Evolutionary conservation across 2,113 vertebrate species (phyloP).

Genomic region (Amazona vittata): DNA sequence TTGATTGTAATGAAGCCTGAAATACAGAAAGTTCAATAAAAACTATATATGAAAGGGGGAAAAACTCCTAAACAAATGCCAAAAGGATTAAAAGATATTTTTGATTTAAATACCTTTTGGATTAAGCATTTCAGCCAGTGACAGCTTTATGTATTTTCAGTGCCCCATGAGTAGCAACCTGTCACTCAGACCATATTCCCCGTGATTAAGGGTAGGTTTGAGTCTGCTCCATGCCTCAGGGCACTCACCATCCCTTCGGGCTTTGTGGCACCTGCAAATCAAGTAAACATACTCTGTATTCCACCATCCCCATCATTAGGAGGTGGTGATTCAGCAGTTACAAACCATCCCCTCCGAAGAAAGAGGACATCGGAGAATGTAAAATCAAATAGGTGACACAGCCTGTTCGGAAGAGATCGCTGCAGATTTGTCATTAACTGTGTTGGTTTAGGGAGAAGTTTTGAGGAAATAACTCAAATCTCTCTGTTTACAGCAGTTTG

Average conservation of each 20-base stretch:
- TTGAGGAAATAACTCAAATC: not conserved
- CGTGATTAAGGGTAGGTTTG: not conserved
- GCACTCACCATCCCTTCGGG: not conserved
- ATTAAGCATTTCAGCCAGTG: not conserved
- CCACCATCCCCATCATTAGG: not conserved
- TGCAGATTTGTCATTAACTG: not conserved
- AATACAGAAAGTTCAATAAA: not conserved
- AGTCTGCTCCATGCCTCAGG: not conserved
- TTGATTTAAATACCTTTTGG: not conserved
- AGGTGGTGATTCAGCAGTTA: not conserved
- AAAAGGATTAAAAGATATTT: not conserved
- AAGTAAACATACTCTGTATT: not conserved
- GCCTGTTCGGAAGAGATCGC: not conserved
- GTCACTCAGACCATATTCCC: not conserved
- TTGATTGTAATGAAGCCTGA: not conserved
- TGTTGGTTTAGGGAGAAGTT: constrained; percentile 33
- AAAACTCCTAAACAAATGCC: not conserved
- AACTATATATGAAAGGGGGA: accelerated
- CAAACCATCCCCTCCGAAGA: not conserved
- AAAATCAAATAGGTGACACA: not conserved
- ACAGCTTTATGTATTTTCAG: not conserved
- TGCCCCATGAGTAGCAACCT: not conserved
- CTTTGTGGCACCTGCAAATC: not conserved
- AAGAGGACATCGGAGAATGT: not conserved
- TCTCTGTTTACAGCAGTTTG: constrained; percentile 8